A percentile compares a stretch with the other conserved stretches of the same genome.
These are phyloP conservation scores for Petrocephalus zakoni DNA, from an alignment of 2,113 vertebrate genomes.

Conservation along the genomic window DNA sequence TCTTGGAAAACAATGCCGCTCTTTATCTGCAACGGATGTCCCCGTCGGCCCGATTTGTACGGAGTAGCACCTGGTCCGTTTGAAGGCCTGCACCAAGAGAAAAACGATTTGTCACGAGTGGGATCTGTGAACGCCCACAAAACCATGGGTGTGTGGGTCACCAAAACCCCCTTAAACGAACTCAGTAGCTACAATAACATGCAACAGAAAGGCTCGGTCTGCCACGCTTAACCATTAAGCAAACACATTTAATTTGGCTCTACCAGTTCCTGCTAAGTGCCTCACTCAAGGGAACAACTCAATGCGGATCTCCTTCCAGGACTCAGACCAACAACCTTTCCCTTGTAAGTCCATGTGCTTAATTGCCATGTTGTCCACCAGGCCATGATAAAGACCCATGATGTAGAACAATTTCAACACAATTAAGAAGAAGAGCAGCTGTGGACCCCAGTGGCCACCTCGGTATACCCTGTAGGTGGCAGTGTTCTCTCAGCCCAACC, in stretches of 20 bases:
- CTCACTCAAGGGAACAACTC: not conserved
- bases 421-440: not conserved
- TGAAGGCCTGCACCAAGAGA: constrained; percentile 13
- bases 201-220: not conserved
- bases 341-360: not conserved
- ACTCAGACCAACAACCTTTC: not conserved
- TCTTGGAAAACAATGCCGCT: constrained; percentile 42
- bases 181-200: not conserved
- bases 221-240: not conserved
- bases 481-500: not conserved
- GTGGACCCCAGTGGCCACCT: not conserved
- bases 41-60: constrained; percentile 9
- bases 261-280: not conserved
- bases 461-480: constrained; percentile 8
- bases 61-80: constrained; percentile 20
- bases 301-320: not conserved
- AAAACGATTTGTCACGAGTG: constrained; percentile 25
- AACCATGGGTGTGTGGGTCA: not conserved
- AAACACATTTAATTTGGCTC: not conserved
- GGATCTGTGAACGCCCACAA: not conserved
- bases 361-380: not conserved
- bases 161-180: not conserved
- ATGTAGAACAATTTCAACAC: not conserved
- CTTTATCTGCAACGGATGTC: constrained; percentile 41
- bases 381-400: not conserved